Evolutionary conservation across 2,888 invertebrate species (phyloP).

Genomic region (Mesodorylaimus sp.): DNA sequence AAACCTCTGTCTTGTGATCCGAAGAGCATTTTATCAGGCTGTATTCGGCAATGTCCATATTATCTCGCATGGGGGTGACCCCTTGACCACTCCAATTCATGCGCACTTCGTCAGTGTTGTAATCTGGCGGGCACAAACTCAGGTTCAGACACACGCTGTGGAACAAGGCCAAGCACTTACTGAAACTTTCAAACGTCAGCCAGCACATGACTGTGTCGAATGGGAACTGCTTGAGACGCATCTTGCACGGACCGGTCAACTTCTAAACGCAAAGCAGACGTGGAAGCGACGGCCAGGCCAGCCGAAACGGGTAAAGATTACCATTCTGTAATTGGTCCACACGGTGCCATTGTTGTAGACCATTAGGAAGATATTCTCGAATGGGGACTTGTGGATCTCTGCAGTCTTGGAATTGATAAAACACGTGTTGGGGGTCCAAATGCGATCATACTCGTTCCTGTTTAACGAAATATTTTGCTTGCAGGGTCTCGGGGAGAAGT

Average conservation of each 20-base stretch:
- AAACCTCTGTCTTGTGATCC: conserved; percentile 21
- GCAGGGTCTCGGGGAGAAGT: conserved; percentile 26
- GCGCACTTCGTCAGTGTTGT: conserved; percentile 27
- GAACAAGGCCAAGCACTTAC: conserved; percentile 11
- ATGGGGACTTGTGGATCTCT: conserved; percentile 27
- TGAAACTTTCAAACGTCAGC: conserved; percentile 29
- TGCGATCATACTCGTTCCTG: conserved; percentile 14
- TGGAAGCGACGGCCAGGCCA: neutral
- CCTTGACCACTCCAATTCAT: conserved; percentile 13
- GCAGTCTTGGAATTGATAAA: conserved; percentile 30
- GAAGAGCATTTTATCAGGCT: conserved; percentile 21
- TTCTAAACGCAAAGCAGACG: neutral
- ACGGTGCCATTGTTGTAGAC: conserved; percentile 26
- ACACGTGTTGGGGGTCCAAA: conserved; percentile 13
- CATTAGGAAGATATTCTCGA: conserved; percentile 25
- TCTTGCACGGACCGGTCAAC: conserved; percentile 22
- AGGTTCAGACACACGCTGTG: neutral
- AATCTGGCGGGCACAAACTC: conserved; percentile 9
- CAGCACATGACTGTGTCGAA: conserved; percentile 29
- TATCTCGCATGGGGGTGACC: conserved; percentile 25
- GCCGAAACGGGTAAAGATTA: neutral
- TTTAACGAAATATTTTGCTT: conserved; percentile 11
- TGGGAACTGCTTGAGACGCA: conserved; percentile 27
- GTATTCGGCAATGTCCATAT: conserved; percentile 30
- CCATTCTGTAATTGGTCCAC: conserved; percentile 12